Evolutionary conservation across 2,888 invertebrate genomes (phyloP).

Genomic region (Apodemia zela): DNA sequence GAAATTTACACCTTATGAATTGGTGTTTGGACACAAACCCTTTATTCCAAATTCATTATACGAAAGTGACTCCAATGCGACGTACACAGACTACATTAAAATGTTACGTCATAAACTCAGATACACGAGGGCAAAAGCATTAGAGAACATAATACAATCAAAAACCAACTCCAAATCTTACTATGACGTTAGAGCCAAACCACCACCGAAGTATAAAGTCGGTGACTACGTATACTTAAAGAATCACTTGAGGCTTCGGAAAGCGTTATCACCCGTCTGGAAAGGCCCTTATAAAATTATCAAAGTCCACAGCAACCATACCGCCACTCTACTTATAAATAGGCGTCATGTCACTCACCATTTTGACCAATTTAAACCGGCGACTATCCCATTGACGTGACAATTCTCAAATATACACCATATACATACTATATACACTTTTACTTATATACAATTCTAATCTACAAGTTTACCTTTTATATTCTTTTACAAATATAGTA

Average conservation of each 20-base stretch:
- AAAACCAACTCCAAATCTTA: constrained; percentile 6
- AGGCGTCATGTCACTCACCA: constrained; percentile 1
- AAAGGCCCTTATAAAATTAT: background rate
- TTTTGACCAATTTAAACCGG: background rate
- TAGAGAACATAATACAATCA: background rate
- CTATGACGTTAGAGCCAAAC: constrained; percentile 1
- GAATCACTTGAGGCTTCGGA: background rate
- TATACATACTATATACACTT: background rate
- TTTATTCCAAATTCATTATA: background rate
- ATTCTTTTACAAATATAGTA: background rate
- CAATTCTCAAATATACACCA: background rate
- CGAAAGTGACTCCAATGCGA: background rate
- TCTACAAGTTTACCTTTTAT: background rate
- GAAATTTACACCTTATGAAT: background rate
- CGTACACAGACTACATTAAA: background rate
- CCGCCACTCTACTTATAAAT: background rate
- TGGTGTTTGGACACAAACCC: background rate
- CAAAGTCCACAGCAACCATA: background rate
- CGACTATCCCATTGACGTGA: background rate
- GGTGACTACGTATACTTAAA: background rate
- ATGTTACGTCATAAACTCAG: background rate
- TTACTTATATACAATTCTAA: background rate
- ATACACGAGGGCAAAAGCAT: background rate
- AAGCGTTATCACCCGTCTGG: background rate
- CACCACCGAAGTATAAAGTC: constrained; percentile 6